These are phyloP conservation scores for Tenodera sinensis DNA, from an alignment of 2,888 invertebrate species.

Conservation along the genomic window DNA sequence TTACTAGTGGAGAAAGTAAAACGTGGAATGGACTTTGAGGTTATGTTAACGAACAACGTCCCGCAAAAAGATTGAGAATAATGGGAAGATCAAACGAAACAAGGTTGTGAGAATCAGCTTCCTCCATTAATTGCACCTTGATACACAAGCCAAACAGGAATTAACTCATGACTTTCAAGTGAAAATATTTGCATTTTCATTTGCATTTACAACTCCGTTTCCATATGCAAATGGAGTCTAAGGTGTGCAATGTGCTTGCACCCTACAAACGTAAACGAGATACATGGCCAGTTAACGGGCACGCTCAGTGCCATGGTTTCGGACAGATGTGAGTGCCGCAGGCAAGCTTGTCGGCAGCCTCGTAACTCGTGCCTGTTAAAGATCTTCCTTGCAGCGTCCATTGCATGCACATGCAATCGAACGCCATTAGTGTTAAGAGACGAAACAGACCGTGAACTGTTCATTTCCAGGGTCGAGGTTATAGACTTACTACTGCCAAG, in stretches of 20 bases:
- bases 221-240: not conserved
- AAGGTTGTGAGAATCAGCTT: not conserved
- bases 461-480: not conserved
- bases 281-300: not conserved
- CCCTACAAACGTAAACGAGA: not conserved
- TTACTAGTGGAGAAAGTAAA: too few relatives aligned
- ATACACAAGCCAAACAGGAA: not conserved
- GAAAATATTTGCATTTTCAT: not conserved
- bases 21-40: not conserved
- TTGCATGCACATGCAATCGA: not conserved
- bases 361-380: too few relatives aligned
- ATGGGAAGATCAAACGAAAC: not conserved
- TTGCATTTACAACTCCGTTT: not conserved
- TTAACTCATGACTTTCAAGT: not conserved
- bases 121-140: not conserved
- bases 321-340: not conserved
- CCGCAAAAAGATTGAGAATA: not conserved
- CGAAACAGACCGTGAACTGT: not conserved
- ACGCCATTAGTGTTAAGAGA: not conserved
- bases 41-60: not conserved
- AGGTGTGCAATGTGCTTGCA: not conserved
- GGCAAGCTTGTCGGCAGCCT: not conserved
- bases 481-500: too few relatives aligned
- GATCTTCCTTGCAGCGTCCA: too few relatives aligned
- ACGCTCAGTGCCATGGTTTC: not conserved